phyloP scores from a whole-genome alignment of 2,888 invertebrate species.

The Chymomyza fuscimana region DNA sequence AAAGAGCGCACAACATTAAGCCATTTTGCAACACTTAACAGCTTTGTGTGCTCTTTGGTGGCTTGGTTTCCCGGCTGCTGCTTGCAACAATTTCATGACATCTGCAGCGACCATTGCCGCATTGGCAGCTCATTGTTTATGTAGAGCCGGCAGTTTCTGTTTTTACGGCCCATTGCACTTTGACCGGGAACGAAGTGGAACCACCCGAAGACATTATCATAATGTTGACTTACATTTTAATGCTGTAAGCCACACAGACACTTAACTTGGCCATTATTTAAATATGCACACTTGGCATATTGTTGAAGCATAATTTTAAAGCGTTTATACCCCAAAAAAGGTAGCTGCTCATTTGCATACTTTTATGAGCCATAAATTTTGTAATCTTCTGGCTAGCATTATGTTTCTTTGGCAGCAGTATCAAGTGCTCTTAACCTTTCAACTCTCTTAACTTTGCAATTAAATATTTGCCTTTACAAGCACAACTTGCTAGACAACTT shows the following conservation, averaged over 20 bases:
- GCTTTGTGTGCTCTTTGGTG: conserved; percentile 41
- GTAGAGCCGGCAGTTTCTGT: conserved; percentile 28
- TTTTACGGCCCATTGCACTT: conserved; percentile 30
- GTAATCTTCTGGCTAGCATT: background rate
- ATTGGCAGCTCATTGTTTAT: conserved; percentile 45
- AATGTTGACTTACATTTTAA: conserved; percentile 33
- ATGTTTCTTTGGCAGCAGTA: background rate
- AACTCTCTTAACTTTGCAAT: background rate
- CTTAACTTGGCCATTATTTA: conserved; percentile 1
- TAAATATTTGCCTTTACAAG: background rate
- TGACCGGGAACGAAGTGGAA: background rate
- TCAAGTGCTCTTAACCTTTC: background rate
- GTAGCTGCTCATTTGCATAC: background rate
- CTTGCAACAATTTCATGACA: background rate
- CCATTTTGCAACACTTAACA: conserved; percentile 50
- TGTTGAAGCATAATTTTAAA: conserved; percentile 7
- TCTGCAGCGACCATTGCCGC: background rate
- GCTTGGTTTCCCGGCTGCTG: conserved; percentile 13
- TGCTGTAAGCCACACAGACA: conserved; percentile 24
- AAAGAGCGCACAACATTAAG: conserved; percentile 13
- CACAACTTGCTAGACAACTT: background rate
- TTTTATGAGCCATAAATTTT: background rate
- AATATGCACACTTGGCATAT: conserved; percentile 15
- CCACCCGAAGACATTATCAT: conserved; percentile 12
- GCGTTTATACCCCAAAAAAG: background rate